Percentiles rank a stretch among this genome's conserved stretches.
Evolutionary conservation across 2,888 invertebrate species (phyloP).

Genomic region (Lasioglossum morio): DNA sequence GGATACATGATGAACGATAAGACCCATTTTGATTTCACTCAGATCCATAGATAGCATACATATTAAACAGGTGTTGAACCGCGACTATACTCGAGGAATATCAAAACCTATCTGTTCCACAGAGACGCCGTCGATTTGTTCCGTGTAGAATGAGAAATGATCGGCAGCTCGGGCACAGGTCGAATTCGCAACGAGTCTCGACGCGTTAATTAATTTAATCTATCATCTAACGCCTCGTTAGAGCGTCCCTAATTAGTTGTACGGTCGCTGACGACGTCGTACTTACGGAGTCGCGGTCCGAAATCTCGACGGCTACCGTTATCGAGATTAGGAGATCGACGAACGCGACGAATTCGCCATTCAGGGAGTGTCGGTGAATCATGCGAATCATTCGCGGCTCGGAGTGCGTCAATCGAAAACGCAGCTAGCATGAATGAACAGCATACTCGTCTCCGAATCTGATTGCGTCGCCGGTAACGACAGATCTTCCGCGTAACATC

Average conservation of each 20-base stretch:
- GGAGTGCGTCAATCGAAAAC: constrained; percentile 71
- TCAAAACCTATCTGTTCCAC: not conserved
- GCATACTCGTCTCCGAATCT: constrained; percentile 21
- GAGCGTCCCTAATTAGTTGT: not conserved
- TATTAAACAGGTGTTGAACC: constrained; percentile 1
- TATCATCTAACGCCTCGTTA: not conserved
- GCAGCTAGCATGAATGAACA: constrained; percentile 71
- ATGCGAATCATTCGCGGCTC: constrained; percentile 34
- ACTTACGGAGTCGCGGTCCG: not conserved
- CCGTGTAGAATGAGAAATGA: not conserved
- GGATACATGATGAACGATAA: not conserved
- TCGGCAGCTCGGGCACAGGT: not conserved
- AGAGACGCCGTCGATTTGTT: not conserved
- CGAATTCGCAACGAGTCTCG: not conserved
- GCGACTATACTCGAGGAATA: not conserved
- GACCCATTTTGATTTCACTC: not conserved
- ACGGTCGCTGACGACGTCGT: not conserved
- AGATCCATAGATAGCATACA: constrained; percentile 15
- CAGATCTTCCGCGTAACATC: constrained; percentile 31
- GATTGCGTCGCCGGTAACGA: constrained; percentile 26
- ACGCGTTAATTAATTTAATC: not conserved
- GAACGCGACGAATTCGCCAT: constrained; percentile 53
- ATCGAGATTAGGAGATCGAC: constrained; percentile 35
- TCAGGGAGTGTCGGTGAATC: constrained; percentile 67
- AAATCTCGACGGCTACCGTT: not conserved